Evolutionary conservation across 2,888 invertebrate genomes (phyloP).

Genomic region (Anarsia innoxiella): DNA sequence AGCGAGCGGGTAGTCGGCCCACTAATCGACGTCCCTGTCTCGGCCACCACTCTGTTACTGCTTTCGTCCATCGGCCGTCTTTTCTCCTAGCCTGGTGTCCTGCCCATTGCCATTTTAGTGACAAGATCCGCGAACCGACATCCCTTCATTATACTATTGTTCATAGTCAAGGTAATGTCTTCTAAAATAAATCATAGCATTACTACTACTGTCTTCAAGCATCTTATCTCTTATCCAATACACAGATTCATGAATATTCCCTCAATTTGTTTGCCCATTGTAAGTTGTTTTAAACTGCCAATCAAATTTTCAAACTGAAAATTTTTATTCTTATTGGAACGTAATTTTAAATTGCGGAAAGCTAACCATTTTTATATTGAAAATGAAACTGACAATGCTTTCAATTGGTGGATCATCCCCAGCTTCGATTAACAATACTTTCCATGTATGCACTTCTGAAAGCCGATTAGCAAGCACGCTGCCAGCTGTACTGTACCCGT

Average conservation of each 20-base stretch:
- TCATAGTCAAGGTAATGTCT: conserved; percentile 61
- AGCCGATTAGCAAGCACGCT: conserved; percentile 31
- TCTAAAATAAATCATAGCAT: conserved; percentile 71
- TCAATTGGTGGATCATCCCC: conserved; percentile 28
- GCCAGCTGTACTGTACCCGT: conserved; percentile 34
- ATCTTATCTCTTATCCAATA: conserved; percentile 76
- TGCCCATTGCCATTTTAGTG: too few species aligned
- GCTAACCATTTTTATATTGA: too few species aligned
- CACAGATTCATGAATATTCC: conserved; percentile 48
- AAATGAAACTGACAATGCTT: too few species aligned
- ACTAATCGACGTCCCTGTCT: too few species aligned
- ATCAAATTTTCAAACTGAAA: conserved; percentile 70
- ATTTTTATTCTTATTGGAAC: background rate
- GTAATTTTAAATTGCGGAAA: background rate
- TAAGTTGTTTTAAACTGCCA: conserved; percentile 90
- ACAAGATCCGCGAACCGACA: too few species aligned
- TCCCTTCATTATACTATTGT: conserved; percentile 60
- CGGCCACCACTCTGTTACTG: too few species aligned
- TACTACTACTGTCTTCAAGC: conserved; percentile 71
- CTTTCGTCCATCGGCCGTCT: too few species aligned
- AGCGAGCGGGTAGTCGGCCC: too few species aligned
- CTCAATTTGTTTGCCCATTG: conserved; percentile 79
- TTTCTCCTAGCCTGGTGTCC: too few species aligned
- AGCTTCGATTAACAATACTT: conserved; percentile 32
- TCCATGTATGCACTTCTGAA: conserved; percentile 29